These are phyloP conservation scores for Eupithecia centaureata DNA, from an alignment of 2,888 invertebrate species.

Conservation along the genomic window DNA sequence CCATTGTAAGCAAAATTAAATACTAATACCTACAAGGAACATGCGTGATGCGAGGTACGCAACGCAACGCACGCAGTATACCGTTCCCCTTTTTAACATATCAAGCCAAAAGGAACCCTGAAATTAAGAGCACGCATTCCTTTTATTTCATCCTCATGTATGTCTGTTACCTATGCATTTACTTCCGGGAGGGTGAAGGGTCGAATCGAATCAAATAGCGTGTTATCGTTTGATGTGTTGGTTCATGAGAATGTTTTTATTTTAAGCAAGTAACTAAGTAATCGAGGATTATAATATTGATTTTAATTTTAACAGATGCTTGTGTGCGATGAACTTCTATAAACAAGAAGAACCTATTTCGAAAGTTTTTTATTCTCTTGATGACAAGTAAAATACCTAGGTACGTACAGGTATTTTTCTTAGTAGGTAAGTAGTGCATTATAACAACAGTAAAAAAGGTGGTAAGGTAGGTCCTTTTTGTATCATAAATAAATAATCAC, in stretches of 20 bases:
- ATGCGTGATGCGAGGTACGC: too few species aligned
- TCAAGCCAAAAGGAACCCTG: not conserved
- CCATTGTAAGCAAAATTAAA: too few species aligned
- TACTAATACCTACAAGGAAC: too few species aligned
- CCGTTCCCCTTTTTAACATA: not conserved
- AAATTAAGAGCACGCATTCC: not conserved
- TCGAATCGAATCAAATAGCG: not conserved
- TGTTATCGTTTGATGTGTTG: not conserved
- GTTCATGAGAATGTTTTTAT: not conserved
- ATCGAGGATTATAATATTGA: too few species aligned
- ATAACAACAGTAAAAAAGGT: too few species aligned
- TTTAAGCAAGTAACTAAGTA: too few species aligned
- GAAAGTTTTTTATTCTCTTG: not conserved
- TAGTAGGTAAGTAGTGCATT: too few species aligned
- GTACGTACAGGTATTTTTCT: not conserved
- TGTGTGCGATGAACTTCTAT: not conserved
- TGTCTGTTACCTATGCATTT: conserved; percentile 3
- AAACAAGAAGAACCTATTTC: not conserved
- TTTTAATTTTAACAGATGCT: not conserved
- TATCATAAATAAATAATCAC: too few species aligned
- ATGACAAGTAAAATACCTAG: too few species aligned
- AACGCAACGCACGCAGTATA: too few species aligned
- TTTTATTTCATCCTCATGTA: not conserved
- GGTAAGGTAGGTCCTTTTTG: too few species aligned
- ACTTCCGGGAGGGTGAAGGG: conserved; percentile 5